Evolutionary conservation across 2,113 vertebrate species (phyloP), one percentile per base, ranked within the genome.

Genomic region (Petrocephalus microphthalmus): DNA sequence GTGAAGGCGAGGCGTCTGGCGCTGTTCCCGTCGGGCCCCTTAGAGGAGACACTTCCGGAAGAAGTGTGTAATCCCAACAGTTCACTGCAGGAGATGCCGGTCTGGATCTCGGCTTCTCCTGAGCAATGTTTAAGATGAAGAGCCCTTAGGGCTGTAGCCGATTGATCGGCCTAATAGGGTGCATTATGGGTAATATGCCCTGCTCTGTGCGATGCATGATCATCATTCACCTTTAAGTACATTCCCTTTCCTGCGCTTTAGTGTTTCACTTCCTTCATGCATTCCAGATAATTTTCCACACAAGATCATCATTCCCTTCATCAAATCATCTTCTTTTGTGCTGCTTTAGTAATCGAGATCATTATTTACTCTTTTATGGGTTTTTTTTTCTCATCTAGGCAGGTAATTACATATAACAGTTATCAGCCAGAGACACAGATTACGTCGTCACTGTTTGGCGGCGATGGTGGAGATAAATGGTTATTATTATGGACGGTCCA

Each of bases 281-380:
- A 10, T 4, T 25, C 37, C 29, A 19, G 52, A 85, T 33, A 17
- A 54, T 85, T 54, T 53, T 85, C 20, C 83, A 15, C 49, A 20
- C 20, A 86, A 22, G 37, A 45, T 45, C 85, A 57, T 56, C 29
- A 22, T 57, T 86, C 56, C 7, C 17, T 60, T 52, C 53, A 60
- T 51, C 20, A 17, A 53, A 74, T 57, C n/a, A 42, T 49, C 37
- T 52, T 74, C 47, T 57, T 52, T 71, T 25, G 45, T 85, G 49
- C 17, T 52, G 4, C 25, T 54, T 19, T 56, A 25, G 25, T 56
- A 29, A 56, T 33, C 13, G 0, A 19, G 45, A 74, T 87, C 64
- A 74, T 87, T 52, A 29, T 87, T 87, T 86, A 37, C 25, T 60
- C 53, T 86, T 86, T 86, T 37, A 86, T 86, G 85, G 5, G 17